phyloP scores from a whole-genome alignment of 2,888 invertebrate genomes.

The Pimpla rufipes region DNA sequence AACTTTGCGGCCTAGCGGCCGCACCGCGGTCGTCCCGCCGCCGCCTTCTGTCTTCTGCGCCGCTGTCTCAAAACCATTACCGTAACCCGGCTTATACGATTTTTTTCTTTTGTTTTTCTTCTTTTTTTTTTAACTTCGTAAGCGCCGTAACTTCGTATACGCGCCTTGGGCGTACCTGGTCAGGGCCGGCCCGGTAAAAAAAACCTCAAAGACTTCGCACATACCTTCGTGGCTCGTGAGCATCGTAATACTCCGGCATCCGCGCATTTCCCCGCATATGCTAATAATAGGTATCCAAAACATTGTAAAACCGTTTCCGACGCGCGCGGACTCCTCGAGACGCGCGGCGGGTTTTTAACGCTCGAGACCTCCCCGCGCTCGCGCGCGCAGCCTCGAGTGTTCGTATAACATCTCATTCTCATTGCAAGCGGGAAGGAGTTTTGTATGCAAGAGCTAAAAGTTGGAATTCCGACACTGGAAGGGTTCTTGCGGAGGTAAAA shows the following conservation, averaged over 20 bases:
- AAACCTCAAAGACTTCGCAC: slow-evolving; percentile 25
- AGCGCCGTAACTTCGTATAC: slow-evolving; percentile 16
- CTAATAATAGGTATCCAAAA: slow-evolving; percentile 34
- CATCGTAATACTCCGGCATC: slow-evolving; percentile 13
- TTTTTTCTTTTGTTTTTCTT: background rate
- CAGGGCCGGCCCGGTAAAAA: background rate
- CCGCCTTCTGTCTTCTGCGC: background rate
- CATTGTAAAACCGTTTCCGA: slow-evolving; percentile 17
- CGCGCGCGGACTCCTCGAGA: background rate
- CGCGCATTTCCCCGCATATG: slow-evolving; percentile 1
- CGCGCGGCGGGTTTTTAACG: background rate
- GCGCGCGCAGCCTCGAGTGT: background rate
- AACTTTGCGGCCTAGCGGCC: slow-evolving; percentile 35
- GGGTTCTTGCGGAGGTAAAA: background rate
- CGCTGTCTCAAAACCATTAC: slow-evolving; percentile 33
- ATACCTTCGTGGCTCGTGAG: slow-evolving; percentile 30
- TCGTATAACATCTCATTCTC: background rate
- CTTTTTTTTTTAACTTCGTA: slow-evolving; percentile 18
- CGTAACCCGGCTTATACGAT: slow-evolving; percentile 23
- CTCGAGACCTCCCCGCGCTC: background rate
- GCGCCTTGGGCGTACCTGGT: background rate
- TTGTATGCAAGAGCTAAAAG: background rate
- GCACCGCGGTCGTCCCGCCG: background rate
- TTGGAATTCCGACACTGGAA: background rate
- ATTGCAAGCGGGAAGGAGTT: background rate